Percentiles rank a stretch among this genome's conserved stretches.
Conservation (phyloP, 2,888 invertebrate species). For the Pecten maximus region DNA sequence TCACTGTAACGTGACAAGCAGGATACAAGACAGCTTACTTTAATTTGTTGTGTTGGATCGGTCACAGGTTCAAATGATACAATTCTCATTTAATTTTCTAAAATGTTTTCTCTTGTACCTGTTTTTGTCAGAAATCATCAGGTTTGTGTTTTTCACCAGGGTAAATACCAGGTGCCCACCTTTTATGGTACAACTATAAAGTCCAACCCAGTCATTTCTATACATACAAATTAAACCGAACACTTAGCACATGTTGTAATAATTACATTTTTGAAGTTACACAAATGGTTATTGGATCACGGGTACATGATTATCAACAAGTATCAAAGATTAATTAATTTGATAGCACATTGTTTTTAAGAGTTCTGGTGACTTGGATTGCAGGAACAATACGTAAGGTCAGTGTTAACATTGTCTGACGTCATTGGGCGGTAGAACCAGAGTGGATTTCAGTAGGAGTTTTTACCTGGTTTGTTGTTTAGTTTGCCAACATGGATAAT, state of each 20-base stretch:
- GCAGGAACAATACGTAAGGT: not conserved
- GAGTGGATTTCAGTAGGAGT: not conserved
- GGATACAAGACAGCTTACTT: too few species aligned
- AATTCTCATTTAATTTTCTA: not conserved
- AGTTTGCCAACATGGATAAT: not conserved
- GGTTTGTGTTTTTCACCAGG: not conserved
- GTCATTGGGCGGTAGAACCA: not conserved
- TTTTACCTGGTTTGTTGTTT: not conserved
- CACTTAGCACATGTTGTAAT: not conserved
- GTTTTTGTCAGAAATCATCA: not conserved
- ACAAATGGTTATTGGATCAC: not conserved
- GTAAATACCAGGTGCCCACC: not conserved
- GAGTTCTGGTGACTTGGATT: slow-evolving; percentile 19
- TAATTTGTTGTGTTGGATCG: too few species aligned
- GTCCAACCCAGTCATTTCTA: not conserved
- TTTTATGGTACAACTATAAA: not conserved
- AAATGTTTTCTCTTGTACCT: not conserved
- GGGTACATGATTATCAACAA: not conserved
- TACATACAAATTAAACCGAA: too few species aligned
- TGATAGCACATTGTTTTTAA: not conserved
- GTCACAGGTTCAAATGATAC: too few species aligned
- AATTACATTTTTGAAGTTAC: slow-evolving; percentile 30
- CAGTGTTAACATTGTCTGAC: not conserved
- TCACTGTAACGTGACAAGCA: too few species aligned
- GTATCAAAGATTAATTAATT: slow-evolving; percentile 26